Evolutionary conservation across 1,140 invertebrate genomes (phyloP).

Genomic region (Apis cerana): DNA sequence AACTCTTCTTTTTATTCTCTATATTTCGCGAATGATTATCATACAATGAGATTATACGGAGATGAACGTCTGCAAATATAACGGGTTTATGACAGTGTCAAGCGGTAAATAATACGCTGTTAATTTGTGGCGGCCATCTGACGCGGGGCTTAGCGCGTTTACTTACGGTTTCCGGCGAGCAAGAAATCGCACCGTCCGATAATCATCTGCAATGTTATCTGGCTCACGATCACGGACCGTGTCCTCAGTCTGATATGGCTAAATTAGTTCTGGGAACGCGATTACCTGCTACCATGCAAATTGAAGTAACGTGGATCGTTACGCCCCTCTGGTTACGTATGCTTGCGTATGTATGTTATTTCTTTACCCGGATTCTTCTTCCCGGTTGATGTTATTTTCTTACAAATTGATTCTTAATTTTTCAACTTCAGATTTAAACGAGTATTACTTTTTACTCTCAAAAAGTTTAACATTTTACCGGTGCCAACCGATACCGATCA

Average conservation of each 20-base stretch:
- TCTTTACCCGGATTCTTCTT: not conserved
- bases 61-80: conserved; percentile 13
- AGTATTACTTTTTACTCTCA: too few relatives aligned
- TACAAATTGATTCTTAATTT: too few relatives aligned
- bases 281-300: conserved; percentile 41
- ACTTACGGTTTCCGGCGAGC: conserved; percentile 48
- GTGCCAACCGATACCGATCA: too few relatives aligned
- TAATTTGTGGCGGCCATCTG: conserved; percentile 52
- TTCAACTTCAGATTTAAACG: too few relatives aligned
- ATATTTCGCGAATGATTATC: conserved; percentile 48
- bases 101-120: conserved; percentile 52
- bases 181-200: conserved; percentile 43
- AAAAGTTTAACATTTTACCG: too few relatives aligned
- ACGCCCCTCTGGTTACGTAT: not conserved
- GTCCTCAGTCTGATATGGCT: conserved; percentile 38
- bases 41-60: conserved; percentile 38
- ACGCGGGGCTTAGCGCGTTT: conserved; percentile 27
- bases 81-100: conserved; percentile 42
- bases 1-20: not conserved
- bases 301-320: conserved; percentile 19
- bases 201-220: conserved; percentile 53
- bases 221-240: conserved; percentile 10
- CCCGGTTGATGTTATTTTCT: not conserved
- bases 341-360: too few relatives aligned
- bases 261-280: conserved; percentile 48